These are phyloP conservation scores for Riparia riparia DNA, from an alignment of 2,113 vertebrate species.

Conservation along the genomic window DNA sequence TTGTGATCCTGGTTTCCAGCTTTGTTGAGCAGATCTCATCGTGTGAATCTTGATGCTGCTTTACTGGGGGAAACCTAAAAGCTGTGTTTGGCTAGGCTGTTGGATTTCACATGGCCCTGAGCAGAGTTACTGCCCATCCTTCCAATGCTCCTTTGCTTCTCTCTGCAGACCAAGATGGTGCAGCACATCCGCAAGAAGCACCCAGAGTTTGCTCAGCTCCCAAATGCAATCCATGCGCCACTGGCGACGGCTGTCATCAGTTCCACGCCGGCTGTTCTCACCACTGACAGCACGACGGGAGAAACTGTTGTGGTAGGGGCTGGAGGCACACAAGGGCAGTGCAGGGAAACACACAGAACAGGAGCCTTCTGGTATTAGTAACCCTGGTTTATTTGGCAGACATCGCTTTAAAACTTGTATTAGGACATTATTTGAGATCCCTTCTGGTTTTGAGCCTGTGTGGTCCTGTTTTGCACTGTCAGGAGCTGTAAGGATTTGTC, in stretches of 20 bases:
- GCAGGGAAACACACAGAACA: neutral
- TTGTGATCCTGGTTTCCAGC: neutral
- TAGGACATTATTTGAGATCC: neutral
- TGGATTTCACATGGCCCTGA: neutral
- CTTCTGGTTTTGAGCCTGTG: neutral
- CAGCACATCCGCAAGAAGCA: constrained; percentile 99
- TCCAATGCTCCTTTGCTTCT: neutral
- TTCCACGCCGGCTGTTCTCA: constrained; percentile 85
- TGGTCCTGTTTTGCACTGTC: neutral
- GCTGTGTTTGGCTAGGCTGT: accelerated
- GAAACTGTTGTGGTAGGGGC: constrained; percentile 94
- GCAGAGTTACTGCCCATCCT: neutral
- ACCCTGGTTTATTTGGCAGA: neutral
- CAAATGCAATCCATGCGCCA: constrained; percentile 83
- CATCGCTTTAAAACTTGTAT: neutral
- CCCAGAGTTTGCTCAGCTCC: constrained; percentile 88
- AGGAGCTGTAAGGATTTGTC: neutral
- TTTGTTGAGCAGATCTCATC: neutral
- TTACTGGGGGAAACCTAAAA: neutral
- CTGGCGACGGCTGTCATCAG: constrained; percentile 88
- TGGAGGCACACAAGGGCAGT: neutral
- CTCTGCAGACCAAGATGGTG: constrained; percentile 94
- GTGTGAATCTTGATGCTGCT: neutral
- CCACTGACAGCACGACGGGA: constrained; percentile 82
- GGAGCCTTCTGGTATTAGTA: neutral